Conservation (phyloP, 2,797 vertebrate species). For the Anisognathus igniventris region DNA sequence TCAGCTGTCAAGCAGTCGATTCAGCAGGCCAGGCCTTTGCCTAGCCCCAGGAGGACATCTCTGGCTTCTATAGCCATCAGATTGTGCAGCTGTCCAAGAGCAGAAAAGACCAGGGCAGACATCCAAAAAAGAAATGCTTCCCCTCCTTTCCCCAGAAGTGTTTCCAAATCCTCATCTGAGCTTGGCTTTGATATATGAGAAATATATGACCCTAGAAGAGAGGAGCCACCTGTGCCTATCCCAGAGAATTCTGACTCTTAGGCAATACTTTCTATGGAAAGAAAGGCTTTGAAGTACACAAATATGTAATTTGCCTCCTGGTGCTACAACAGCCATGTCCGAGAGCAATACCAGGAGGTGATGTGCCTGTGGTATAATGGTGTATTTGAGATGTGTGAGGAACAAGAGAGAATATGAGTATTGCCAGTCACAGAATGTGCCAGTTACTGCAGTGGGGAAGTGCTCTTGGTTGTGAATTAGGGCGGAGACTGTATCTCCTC, state of each 20-base stretch:
- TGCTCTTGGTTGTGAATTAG: neutral
- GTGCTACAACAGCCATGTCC: neutral
- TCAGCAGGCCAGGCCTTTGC: neutral
- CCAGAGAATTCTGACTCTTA: neutral
- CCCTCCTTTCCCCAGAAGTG: neutral
- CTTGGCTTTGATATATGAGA: slow-evolving; percentile 4
- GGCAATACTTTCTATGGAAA: neutral
- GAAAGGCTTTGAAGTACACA: neutral
- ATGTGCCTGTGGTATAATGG: neutral
- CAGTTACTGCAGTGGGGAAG: neutral
- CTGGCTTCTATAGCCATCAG: neutral
- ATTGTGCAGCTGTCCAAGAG: neutral
- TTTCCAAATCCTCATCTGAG: slow-evolving; percentile 16
- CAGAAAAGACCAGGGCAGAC: neutral
- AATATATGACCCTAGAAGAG: neutral
- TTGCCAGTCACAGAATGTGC: fast-evolving
- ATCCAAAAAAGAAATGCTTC: neutral
- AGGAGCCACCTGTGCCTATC: neutral
- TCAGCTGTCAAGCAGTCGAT: neutral
- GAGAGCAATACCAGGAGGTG: fast-evolving
- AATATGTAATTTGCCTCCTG: fast-evolving
- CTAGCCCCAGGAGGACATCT: slow-evolving; percentile 2
- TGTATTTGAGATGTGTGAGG: neutral
- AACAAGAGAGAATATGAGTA: neutral
- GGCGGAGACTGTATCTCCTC: neutral